These are phyloP conservation scores for Girardinichthys multiradiatus DNA, from an alignment of 2,113 vertebrate species.

Conservation along the genomic window DNA sequence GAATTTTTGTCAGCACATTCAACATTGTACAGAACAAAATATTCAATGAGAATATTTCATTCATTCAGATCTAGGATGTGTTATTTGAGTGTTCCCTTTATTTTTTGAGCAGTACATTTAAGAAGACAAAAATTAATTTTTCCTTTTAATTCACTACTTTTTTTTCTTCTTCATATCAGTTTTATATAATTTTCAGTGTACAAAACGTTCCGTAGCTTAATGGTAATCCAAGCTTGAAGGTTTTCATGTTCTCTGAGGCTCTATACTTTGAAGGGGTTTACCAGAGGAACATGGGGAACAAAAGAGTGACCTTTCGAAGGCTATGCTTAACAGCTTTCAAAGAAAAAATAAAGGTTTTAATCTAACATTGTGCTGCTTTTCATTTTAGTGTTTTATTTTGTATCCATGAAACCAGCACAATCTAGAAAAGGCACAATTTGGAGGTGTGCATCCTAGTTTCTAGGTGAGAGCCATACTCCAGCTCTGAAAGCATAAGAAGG, in stretches of 20 bases:
- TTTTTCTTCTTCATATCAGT: not conserved
- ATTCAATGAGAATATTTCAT: no score
- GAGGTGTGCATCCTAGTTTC: no score
- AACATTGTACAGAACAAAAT: no score
- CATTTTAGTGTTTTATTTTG: not conserved
- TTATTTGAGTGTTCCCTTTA: no score
- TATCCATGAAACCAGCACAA: no score
- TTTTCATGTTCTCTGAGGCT: conserved; percentile 4
- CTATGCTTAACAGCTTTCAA: conserved; percentile 12
- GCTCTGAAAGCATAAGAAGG: no score
- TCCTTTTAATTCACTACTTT: not conserved
- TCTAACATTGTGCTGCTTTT: not conserved
- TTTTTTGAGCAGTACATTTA: no score
- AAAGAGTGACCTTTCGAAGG: conserved; percentile 14
- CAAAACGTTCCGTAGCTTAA: not conserved
- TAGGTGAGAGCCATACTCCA: no score
- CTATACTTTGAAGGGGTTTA: conserved; percentile 21
- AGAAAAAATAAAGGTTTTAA: not conserved
- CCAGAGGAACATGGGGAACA: conserved; percentile 16
- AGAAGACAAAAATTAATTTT: not conserved
- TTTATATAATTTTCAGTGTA: not conserved
- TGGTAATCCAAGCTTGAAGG: not conserved
- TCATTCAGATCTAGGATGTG: no score
- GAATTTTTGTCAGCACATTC: no score
- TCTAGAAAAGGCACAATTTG: no score